Evolutionary conservation across 2,797 vertebrate genomes (phyloP).

Genomic region (Hemitrygon akajei): DNA sequence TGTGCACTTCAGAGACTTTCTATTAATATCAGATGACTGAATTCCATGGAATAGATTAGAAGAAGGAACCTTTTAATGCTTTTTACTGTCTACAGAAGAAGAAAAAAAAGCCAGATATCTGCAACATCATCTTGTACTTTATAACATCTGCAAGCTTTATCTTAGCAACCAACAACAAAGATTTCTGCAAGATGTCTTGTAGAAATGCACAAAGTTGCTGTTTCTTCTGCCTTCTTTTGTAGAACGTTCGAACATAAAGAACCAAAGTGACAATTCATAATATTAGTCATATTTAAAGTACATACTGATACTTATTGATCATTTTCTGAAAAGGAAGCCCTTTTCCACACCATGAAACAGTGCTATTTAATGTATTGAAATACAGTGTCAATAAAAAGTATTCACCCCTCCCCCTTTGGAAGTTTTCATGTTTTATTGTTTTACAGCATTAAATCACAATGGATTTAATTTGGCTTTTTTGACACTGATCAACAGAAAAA

Average conservation of each 20-base stretch:
- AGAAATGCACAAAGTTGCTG: no score
- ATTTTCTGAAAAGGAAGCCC: background rate
- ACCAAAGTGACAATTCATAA: background rate
- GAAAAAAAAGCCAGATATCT: no score
- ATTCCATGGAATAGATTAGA: background rate
- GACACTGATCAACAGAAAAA: no score
- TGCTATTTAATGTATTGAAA: background rate
- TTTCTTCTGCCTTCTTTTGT: background rate
- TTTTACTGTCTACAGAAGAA: background rate
- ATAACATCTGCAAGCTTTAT: background rate
- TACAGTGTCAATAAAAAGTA: no score
- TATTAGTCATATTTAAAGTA: background rate
- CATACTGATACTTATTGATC: background rate
- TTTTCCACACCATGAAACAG: background rate
- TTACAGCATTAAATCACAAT: no score
- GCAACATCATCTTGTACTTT: background rate
- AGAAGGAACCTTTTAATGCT: background rate
- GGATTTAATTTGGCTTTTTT: no score
- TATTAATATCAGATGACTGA: conserved; percentile 24
- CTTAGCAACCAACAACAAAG: background rate
- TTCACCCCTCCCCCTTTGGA: no score
- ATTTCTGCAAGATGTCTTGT: background rate
- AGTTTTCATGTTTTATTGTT: no score
- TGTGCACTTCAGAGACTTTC: background rate
- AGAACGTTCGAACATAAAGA: background rate